Percentiles rank a stretch among this genome's conserved stretches.
These are phyloP conservation scores for Pelvicachromis taeniatus DNA, from an alignment of 2,113 vertebrate species.

Conservation along the genomic window DNA sequence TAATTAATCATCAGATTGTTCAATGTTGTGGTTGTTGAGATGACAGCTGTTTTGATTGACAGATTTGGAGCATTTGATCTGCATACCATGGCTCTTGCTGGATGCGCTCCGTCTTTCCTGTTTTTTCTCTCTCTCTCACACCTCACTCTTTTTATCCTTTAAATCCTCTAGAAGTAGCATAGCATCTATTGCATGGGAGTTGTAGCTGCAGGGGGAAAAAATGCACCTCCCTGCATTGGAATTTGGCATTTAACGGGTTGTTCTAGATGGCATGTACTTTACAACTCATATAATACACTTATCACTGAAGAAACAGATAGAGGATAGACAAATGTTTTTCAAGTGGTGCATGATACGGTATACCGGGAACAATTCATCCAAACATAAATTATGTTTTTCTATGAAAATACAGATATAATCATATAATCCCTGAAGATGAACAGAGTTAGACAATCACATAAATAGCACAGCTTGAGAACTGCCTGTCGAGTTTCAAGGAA, in stretches of 20 bases:
- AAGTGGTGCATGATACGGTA: neutral
- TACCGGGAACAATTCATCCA: neutral
- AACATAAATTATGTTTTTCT: neutral
- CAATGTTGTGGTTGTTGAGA: constrained; percentile 33
- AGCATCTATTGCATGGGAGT: constrained; percentile 30
- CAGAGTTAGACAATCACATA: neutral
- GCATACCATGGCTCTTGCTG: constrained; percentile 21
- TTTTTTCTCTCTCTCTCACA: neutral
- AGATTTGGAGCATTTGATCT: constrained; percentile 71
- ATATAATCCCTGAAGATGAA: neutral
- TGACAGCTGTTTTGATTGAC: constrained; percentile 69
- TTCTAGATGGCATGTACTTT: constrained; percentile 16
- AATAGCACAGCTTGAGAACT: neutral
- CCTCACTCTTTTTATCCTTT: constrained; percentile 40
- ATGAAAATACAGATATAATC: neutral
- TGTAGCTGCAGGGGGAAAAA: constrained; percentile 13
- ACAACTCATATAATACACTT: constrained; percentile 18
- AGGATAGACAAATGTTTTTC: neutral
- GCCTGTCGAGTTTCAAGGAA: neutral
- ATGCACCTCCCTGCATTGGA: constrained; percentile 25
- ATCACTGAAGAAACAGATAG: neutral
- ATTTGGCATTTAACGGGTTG: constrained; percentile 39
- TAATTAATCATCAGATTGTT: constrained; percentile 72
- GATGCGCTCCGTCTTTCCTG: neutral
- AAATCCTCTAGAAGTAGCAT: constrained; percentile 41